Evolutionary conservation across 1,140 invertebrate species (phyloP).

Genomic region (Artemia franciscana): DNA sequence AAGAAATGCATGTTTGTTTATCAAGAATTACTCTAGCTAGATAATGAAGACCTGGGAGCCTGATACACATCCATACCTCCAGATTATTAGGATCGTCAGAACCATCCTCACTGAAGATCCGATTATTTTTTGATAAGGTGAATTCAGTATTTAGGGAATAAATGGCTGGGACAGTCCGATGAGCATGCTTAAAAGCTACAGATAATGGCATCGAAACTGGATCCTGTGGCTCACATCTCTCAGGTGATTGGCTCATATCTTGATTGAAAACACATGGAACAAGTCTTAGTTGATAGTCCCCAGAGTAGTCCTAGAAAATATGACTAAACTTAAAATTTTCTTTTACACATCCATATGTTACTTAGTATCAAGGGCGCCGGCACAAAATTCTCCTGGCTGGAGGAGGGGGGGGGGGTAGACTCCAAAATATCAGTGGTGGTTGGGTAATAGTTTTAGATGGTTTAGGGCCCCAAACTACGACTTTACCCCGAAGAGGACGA

Average conservation of each 20-base stretch:
- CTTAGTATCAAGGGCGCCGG: no score
- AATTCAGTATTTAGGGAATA: slow-evolving; percentile 25
- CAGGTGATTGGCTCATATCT: not conserved
- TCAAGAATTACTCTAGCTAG: no score
- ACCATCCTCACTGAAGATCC: not conserved
- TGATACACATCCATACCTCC: not conserved
- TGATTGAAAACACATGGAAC: slow-evolving; percentile 19
- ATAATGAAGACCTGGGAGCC: no score
- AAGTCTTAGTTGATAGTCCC: slow-evolving; percentile 22
- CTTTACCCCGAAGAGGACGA: no score
- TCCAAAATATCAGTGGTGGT: no score
- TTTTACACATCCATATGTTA: no score
- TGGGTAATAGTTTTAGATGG: no score
- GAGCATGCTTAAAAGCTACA: slow-evolving; percentile 24
- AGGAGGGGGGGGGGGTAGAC: no score
- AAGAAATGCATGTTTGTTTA: no score
- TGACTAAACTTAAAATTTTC: no score
- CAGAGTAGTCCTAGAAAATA: slow-evolving; percentile 20
- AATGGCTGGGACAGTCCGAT: slow-evolving; percentile 22
- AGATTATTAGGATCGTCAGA: not conserved
- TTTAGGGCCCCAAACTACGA: no score
- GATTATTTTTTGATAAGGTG: not conserved
- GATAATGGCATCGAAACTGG: slow-evolving; percentile 23
- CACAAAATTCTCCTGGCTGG: no score
- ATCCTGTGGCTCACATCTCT: slow-evolving; percentile 15